These are phyloP conservation scores for Pyralis farinalis DNA, from an alignment of 2,888 invertebrate species.

Conservation along the genomic window DNA sequence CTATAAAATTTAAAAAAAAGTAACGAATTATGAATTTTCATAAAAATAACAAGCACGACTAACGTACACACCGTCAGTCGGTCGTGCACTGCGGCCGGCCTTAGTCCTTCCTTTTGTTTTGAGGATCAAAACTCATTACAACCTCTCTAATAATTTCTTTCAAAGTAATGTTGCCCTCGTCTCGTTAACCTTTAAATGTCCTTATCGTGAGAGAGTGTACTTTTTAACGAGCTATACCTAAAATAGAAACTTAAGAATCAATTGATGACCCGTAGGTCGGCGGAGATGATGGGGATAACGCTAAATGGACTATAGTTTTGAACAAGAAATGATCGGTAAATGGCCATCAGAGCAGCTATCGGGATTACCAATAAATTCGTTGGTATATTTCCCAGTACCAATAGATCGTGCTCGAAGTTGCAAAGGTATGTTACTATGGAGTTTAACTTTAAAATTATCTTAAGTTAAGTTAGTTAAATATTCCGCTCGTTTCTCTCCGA, in stretches of 20 bases:
- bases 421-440: constrained; percentile 33
- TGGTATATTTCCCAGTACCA: constrained; percentile 57
- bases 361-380: constrained; percentile 74
- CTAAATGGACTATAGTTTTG: constrained; percentile 36
- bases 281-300: constrained; percentile 48
- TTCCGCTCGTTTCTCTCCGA: no score
- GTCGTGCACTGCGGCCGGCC: no score
- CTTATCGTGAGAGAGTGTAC: not conserved
- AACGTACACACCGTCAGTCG: no score
- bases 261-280: constrained; percentile 69
- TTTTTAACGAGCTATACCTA: constrained; percentile 18
- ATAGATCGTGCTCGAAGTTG: constrained; percentile 62
- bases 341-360: constrained; percentile 52
- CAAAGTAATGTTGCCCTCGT: no score
- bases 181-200: no score
- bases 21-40: no score
- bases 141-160: no score
- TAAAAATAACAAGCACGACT: no score
- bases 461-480: no score
- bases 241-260: constrained; percentile 71
- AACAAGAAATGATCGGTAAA: constrained; percentile 49
- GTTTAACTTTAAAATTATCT: constrained; percentile 12
- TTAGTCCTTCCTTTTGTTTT: no score
- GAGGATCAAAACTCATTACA: no score
- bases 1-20: no score